Conservation (phyloP, 2,797 vertebrate genomes). For the Syngnathus rostellatus region DNA sequence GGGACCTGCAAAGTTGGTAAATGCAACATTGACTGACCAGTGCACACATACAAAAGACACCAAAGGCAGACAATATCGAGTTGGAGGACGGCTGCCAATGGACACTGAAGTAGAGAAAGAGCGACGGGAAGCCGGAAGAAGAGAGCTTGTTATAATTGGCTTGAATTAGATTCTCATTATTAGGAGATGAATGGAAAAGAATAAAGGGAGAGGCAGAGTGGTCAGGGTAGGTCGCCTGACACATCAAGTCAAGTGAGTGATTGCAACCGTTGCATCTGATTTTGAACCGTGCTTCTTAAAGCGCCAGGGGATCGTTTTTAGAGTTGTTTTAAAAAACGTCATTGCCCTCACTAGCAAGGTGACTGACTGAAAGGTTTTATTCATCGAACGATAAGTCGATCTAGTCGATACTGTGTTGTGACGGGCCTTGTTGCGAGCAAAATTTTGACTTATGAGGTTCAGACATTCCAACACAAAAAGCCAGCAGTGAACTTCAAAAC, state of each 20-base stretch:
- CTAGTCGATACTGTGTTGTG: too few relatives aligned
- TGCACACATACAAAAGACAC: conserved; percentile 6
- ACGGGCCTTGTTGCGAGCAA: too few relatives aligned
- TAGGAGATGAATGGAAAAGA: conserved; percentile 56
- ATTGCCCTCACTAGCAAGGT: too few relatives aligned
- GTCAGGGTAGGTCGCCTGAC: conserved; percentile 51
- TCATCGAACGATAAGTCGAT: too few relatives aligned
- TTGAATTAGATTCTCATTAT: conserved; percentile 67
- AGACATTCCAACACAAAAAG: too few relatives aligned
- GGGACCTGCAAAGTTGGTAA: conserved; percentile 22
- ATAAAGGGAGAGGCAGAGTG: conserved; percentile 53
- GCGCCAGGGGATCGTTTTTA: too few relatives aligned
- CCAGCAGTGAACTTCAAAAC: too few relatives aligned
- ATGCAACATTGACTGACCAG: conserved; percentile 27
- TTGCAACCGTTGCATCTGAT: not conserved
- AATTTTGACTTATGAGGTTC: too few relatives aligned
- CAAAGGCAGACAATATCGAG: conserved; percentile 25
- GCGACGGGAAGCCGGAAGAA: conserved; percentile 16
- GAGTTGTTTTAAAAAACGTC: too few relatives aligned
- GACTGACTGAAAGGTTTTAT: too few relatives aligned
- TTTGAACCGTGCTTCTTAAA: not conserved
- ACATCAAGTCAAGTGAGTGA: conserved; percentile 15
- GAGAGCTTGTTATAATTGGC: conserved; percentile 58
- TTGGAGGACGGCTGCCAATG: not conserved
- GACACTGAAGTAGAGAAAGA: conserved; percentile 14